Base-by-base conservation (phyloP, 2,797 vertebrate genomes). In the Aplochiton taeniatus region DNA sequence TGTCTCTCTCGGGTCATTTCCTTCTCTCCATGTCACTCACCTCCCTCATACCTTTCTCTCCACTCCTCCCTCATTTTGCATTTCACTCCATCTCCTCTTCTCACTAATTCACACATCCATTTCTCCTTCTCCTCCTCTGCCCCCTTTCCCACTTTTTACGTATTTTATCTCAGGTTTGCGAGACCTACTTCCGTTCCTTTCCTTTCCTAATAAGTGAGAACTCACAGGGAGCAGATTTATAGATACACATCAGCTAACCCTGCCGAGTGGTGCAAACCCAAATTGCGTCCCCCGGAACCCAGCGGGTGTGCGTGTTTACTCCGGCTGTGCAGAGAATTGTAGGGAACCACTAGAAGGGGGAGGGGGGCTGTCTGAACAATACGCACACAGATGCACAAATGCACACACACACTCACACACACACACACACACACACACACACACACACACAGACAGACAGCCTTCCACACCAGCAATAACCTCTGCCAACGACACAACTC, bases 191-290 rank as follows among this genome's bases (percentile, higher is more conserved):
- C 72, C 31, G 31, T 31, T 31, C 31, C 31, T 2, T 60, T 53
- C 68, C 57, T 67, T 49, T 43, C 44, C 46, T 48, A 51, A 73
- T 63, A 58, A 66, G 57, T 55, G 49, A 52, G 74, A 80, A 83
- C 59, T 67, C 61, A 59, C 64, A 73, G 67, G 71, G 72, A 80
- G 74, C 63, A 66, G 72, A 78, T 82, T 74, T 81, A 78, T 70
- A 66, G 70, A 75, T 69, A 69, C 58, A 67, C 71, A 75, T 61
- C 18, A 52, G 72, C 73, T 74, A 65, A 69, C 73, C 72, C 66
- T 65, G 62, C 68, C 49, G 77, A 83, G 77, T 55, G 64, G 68
- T 31, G 1, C 60, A 56, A 76, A 72, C 75, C 73, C 52, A 76
- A 81, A 84, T 62, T 74, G 71, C 70, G 42, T 76, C 70, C 54